A percentile compares a stretch with the other conserved stretches of the same genome.
Evolutionary conservation across 1,140 invertebrate genomes (phyloP).

Genomic region (Cephus cinctus): DNA sequence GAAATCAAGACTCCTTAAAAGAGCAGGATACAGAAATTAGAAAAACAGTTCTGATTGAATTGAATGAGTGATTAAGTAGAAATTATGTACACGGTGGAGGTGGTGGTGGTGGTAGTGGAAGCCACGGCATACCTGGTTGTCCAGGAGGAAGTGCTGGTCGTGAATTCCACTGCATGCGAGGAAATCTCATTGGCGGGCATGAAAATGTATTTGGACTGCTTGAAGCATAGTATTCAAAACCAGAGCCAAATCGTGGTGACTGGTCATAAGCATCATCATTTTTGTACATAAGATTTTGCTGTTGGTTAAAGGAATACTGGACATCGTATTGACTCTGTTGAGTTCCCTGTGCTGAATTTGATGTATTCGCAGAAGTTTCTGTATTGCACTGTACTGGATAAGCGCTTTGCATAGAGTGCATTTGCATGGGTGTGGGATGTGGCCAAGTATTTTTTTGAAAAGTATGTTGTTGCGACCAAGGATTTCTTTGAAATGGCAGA

Average conservation of each 20-base stretch:
- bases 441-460: slow-evolving; percentile 12
- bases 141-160: slow-evolving; percentile 10
- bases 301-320: neutral
- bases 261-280: neutral
- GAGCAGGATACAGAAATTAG: too few relatives aligned
- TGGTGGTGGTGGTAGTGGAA: slow-evolving; percentile 25
- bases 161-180: slow-evolving; percentile 18
- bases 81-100: slow-evolving; percentile 2
- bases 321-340: neutral
- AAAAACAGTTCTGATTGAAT: too few relatives aligned
- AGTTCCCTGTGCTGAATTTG: neutral
- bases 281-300: neutral
- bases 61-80: too few relatives aligned
- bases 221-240: neutral
- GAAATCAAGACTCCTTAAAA: too few relatives aligned
- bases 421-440: too few relatives aligned
- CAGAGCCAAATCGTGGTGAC: neutral
- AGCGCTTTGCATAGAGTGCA: too few relatives aligned
- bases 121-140: slow-evolving; percentile 13
- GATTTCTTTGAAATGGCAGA: slow-evolving; percentile 10
- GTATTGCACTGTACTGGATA: too few relatives aligned
- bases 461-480: slow-evolving; percentile 9
- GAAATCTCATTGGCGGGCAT: too few relatives aligned
- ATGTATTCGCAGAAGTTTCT: too few relatives aligned
- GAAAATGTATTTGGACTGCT: slow-evolving; percentile 4